Percentiles rank a stretch among this genome's conserved stretches.
Evolutionary conservation across 2,113 vertebrate species (phyloP).

Genomic region (Serilophus lunatus): DNA sequence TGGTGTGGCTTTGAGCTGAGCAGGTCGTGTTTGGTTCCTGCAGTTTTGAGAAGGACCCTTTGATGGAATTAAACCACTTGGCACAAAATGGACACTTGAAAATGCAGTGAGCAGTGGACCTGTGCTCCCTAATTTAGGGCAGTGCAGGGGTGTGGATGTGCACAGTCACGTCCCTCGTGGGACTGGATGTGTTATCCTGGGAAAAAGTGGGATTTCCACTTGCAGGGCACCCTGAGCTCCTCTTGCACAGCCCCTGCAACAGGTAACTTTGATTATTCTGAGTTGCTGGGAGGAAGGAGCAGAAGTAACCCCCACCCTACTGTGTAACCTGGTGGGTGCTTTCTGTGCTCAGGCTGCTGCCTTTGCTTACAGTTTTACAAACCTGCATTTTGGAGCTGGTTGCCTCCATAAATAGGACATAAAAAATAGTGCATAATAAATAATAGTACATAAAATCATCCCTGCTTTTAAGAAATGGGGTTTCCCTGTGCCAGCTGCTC

Average conservation of each 20-base stretch:
- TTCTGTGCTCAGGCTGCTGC: background rate
- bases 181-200: background rate
- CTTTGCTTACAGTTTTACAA: fast-evolving
- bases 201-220: background rate
- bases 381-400: background rate
- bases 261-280: background rate
- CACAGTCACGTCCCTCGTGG: too few relatives aligned
- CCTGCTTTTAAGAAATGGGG: background rate
- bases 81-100: background rate
- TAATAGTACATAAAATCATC: too few relatives aligned
- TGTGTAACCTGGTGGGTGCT: background rate
- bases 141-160: fast-evolving
- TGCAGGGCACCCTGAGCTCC: fast-evolving
- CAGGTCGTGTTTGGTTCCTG: background rate
- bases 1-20: background rate
- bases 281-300: background rate
- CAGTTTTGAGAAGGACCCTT: background rate
- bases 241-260: background rate
- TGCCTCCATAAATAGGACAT: fast-evolving
- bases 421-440: too few relatives aligned
- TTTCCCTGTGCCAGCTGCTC: background rate
- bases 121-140: background rate
- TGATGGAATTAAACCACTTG: background rate
- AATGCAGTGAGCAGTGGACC: too few relatives aligned
- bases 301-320: fast-evolving